Percentiles rank a stretch among this genome's conserved stretches.
Conservation (phyloP, 2,797 vertebrate species). For the Alfaro cultratus region DNA sequence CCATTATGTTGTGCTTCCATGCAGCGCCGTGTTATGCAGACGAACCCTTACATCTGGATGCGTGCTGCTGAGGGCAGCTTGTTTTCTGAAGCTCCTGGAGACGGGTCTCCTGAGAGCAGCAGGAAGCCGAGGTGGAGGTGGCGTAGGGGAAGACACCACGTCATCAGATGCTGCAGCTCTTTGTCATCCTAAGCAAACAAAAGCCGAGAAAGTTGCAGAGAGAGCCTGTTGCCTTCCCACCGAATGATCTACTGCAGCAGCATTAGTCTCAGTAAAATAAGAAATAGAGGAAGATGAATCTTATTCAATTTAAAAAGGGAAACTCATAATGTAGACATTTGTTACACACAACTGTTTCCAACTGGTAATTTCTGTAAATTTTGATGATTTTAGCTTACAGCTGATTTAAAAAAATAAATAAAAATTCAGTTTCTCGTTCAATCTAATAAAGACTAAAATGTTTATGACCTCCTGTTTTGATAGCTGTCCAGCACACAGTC, state of each 20-base stretch:
- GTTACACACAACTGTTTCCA: neutral
- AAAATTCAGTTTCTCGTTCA: no score
- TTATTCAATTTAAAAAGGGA: neutral
- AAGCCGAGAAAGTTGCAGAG: neutral
- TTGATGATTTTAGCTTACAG: neutral
- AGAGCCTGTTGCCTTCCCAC: neutral
- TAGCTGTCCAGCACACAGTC: neutral
- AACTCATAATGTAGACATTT: neutral
- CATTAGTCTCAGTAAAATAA: neutral
- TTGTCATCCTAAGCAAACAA: constrained; percentile 29
- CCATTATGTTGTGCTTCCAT: neutral
- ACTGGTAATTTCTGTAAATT: neutral
- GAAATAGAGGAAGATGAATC: neutral
- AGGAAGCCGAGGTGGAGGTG: constrained; percentile 21
- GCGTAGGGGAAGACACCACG: constrained; percentile 48
- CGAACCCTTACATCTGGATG: constrained; percentile 9
- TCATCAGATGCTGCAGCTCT: constrained; percentile 61
- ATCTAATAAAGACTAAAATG: neutral
- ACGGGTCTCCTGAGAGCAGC: constrained; percentile 36
- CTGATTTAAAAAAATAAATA: neutral
- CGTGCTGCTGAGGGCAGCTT: constrained; percentile 46
- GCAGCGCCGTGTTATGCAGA: neutral
- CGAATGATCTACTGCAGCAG: neutral
- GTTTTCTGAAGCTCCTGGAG: constrained; percentile 51
- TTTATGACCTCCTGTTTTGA: neutral